phyloP scores from a whole-genome alignment of 2,797 vertebrate species.

The Sylvia borin region DNA sequence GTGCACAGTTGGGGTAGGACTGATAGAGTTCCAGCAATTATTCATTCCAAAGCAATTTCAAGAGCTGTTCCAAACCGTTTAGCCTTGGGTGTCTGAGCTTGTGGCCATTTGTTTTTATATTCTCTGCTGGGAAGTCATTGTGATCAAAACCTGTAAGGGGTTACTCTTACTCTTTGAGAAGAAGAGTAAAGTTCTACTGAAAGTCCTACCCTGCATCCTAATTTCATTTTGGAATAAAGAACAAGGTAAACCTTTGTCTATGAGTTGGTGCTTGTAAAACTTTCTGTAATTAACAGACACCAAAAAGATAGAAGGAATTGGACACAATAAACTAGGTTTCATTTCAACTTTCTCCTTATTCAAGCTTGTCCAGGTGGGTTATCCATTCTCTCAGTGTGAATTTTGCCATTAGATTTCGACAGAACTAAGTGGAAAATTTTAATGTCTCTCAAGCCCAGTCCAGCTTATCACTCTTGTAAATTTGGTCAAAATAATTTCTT shows the following conservation, averaged over 20 bases:
- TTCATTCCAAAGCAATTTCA: neutral
- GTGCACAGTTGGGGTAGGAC: neutral
- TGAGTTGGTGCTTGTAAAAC: neutral
- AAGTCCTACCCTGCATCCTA: neutral
- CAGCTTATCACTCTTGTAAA: neutral
- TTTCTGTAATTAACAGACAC: neutral
- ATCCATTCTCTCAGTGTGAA: neutral
- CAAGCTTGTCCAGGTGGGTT: neutral
- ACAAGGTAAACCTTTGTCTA: neutral
- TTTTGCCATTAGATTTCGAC: neutral
- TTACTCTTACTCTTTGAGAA: neutral
- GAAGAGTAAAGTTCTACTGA: neutral
- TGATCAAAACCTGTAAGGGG: neutral
- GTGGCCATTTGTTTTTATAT: neutral
- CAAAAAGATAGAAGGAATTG: neutral
- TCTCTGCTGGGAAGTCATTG: neutral
- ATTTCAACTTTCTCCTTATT: neutral
- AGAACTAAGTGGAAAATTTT: neutral
- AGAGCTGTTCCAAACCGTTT: neutral
- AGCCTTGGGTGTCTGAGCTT: neutral
- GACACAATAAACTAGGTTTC: neutral
- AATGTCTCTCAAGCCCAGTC: neutral
- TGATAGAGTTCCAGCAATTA: neutral
- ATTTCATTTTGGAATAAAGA: neutral
- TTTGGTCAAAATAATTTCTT: neutral